Evolutionary conservation across 2,113 vertebrate species (phyloP).

Genomic region (Seriola dumerili): DNA sequence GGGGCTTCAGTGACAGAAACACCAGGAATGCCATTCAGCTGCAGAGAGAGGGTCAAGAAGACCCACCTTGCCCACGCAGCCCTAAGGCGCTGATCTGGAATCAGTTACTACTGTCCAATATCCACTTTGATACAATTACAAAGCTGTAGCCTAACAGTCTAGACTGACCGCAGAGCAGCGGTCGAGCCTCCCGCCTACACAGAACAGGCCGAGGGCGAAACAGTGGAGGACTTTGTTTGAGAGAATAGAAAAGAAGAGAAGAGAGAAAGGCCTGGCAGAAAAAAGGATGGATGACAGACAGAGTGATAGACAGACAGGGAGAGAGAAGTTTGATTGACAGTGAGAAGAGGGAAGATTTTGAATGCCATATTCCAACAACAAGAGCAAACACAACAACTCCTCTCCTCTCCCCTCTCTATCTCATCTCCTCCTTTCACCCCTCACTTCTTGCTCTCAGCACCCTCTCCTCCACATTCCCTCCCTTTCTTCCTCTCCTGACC

Average conservation of each 20-base stretch:
- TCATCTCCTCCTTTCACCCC: constrained; percentile 37
- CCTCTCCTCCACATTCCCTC: not conserved
- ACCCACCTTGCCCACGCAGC: constrained; percentile 47
- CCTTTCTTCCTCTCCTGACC: not conserved
- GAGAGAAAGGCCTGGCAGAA: constrained; percentile 19
- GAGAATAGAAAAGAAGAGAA: constrained; percentile 23
- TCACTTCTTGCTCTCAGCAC: constrained; percentile 29
- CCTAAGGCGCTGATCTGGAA: constrained; percentile 60
- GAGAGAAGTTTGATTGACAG: constrained; percentile 56
- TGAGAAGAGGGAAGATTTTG: constrained; percentile 28
- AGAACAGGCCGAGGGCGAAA: constrained; percentile 36
- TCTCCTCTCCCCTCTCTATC: constrained; percentile 12
- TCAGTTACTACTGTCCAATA: constrained; percentile 55
- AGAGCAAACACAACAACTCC: constrained; percentile 41
- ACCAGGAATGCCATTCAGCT: constrained; percentile 43
- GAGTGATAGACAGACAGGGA: constrained; percentile 17
- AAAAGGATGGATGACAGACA: constrained; percentile 22
- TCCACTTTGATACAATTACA: constrained; percentile 65
- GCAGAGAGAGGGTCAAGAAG: constrained; percentile 20
- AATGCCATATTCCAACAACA: constrained; percentile 33
- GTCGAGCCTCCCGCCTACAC: constrained; percentile 59
- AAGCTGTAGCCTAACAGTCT: constrained; percentile 47
- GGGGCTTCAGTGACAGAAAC: constrained; percentile 6
- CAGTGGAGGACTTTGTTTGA: constrained; percentile 76
- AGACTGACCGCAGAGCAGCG: constrained; percentile 71